A percentile compares a stretch with the other conserved stretches of the same genome.
Conservation (phyloP, 2,113 vertebrate species). For the Sinosuthora webbiana region DNA sequence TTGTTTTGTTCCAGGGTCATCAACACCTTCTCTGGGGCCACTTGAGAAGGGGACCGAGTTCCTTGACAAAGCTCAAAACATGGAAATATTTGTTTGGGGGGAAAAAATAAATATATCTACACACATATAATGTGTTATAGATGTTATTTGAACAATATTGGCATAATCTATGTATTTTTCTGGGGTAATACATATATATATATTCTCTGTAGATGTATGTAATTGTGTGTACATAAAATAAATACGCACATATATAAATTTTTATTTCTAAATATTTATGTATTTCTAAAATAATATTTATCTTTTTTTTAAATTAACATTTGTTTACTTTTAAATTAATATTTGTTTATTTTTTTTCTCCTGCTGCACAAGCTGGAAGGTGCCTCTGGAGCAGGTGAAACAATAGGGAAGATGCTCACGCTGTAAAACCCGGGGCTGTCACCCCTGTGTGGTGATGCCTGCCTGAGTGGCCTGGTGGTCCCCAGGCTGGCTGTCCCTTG, state of each 20-base stretch:
- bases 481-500: background rate
- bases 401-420: background rate
- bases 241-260: background rate
- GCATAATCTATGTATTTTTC: background rate
- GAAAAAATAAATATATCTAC: fast-evolving
- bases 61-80: background rate
- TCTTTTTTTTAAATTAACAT: background rate
- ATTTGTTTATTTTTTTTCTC: background rate
- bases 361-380: background rate
- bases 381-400: background rate
- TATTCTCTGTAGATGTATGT: background rate
- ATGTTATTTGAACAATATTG: background rate
- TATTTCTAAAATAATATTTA: background rate
- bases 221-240: background rate
- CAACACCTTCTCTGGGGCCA: background rate
- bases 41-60: background rate
- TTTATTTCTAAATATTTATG: background rate
- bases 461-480: background rate
- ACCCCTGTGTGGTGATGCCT: background rate
- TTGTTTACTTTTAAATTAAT: background rate
- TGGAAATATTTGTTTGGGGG: background rate
- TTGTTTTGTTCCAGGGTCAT: background rate
- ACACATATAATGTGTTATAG: fast-evolving
- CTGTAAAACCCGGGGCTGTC: background rate
- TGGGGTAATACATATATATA: background rate